Conservation (phyloP, 2,888 invertebrate species). For the Fabriciana adippe region DNA sequence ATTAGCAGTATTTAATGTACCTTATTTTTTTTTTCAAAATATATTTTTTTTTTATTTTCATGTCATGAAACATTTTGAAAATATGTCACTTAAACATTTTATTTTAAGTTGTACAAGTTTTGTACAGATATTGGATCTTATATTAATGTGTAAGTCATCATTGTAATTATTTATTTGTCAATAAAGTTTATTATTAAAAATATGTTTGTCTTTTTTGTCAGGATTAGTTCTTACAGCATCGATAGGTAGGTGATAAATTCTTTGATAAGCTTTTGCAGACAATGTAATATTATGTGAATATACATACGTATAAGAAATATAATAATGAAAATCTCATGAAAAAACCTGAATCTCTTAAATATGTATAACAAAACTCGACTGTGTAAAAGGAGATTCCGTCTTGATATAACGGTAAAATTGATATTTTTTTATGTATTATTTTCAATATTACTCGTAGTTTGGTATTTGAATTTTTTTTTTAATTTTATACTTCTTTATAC, state of each 20-base stretch:
- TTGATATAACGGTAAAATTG: too few species aligned
- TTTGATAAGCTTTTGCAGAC: not conserved
- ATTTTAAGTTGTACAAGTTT: slow-evolving; percentile 64
- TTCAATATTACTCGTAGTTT: too few species aligned
- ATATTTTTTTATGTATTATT: too few species aligned
- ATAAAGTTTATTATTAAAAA: slow-evolving; percentile 38
- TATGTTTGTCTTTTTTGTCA: not conserved
- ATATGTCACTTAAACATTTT: slow-evolving; percentile 22
- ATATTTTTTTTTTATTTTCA: slow-evolving; percentile 23
- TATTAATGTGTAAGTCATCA: slow-evolving; percentile 55
- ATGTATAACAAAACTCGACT: too few species aligned
- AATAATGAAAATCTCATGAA: too few species aligned
- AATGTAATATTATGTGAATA: too few species aligned
- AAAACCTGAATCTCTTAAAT: too few species aligned
- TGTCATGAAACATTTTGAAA: slow-evolving; percentile 32
- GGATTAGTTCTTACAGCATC: too few species aligned
- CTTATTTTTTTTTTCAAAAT: slow-evolving; percentile 16
- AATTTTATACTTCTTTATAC: too few species aligned
- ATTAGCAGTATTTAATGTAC: slow-evolving; percentile 36
- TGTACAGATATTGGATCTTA: slow-evolving; percentile 78
- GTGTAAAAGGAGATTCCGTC: too few species aligned
- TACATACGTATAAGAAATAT: too few species aligned
- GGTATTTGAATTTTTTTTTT: too few species aligned
- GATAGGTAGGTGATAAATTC: not conserved
- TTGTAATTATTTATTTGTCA: slow-evolving; percentile 69